Evolutionary conservation across 2,888 invertebrate species (phyloP), one percentile per base, ranked within the genome.

Genomic region (Trichacis sp.): DNA sequence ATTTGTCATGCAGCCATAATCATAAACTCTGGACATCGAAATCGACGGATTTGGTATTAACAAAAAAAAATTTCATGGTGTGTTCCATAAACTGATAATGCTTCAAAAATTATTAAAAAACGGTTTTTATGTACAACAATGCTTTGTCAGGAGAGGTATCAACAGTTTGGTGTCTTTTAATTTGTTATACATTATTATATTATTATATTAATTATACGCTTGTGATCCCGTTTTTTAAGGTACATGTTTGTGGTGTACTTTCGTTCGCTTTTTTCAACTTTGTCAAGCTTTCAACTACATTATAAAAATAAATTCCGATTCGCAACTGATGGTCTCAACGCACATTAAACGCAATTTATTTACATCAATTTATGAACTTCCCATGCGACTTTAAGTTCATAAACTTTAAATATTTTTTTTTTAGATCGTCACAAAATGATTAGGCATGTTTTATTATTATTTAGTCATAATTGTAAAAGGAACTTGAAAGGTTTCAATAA

Each of bases 221-320:
- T 38, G 20, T 60, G 56, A 53, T 64, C 59, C 60, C 64, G 43
- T 53, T 53, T 17, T 51, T 59, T 52, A 49, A 64, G 64, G 64
- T 64, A 60, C 64, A 51, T 64, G 30, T 4, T 51, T 60, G 54
- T 55, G 56, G 50, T 30, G 54, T 60, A 68, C 64, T 54, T 64
- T 64, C 64, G 24, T 46, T 46, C 18, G 24, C 24, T 12, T 3
- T 46, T 14, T 18, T 24, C 29, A 40, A 14, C 15, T 14, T 14
- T 8, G n/a, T 14, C 6, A 17, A 3, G 43, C 43, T 18, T 9
- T 11, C n/a, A 3, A n/a, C 19, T 2, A 43, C 9, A 14, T 43
- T 18, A 14, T 11, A 6, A 42, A 42, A 4, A 42, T 17, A 18
- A 14, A 14, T 18, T n/a, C 18, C 9, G 18, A 45, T 42, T 15